Percentiles rank a stretch among this genome's conserved stretches.
These are phyloP conservation scores for Gambusia yucatana DNA, from an alignment of 2,797 vertebrate genomes.

Conservation along the genomic window DNA sequence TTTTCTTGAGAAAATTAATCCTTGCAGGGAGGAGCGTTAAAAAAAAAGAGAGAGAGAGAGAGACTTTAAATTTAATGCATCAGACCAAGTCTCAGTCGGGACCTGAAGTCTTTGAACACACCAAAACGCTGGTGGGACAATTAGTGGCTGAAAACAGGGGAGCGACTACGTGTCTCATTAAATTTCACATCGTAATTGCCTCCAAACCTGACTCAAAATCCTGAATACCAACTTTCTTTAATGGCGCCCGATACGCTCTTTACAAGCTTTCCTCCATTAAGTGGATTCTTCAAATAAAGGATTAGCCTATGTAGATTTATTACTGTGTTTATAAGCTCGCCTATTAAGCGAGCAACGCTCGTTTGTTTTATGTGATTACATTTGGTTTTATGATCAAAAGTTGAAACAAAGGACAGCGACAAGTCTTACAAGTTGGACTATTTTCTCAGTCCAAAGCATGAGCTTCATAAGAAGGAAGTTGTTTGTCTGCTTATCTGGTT, in stretches of 20 bases:
- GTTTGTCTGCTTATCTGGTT: neutral
- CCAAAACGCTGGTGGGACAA: conserved; percentile 26
- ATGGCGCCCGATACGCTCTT: neutral
- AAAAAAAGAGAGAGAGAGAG: neutral
- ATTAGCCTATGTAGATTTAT: conserved; percentile 36
- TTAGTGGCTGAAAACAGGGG: conserved; percentile 34
- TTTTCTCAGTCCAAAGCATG: neutral
- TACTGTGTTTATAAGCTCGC: conserved; percentile 24
- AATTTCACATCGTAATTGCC: conserved; percentile 56
- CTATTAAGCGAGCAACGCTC: conserved; percentile 32
- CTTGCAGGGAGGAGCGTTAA: neutral
- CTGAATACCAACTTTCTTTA: conserved; percentile 36
- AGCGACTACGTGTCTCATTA: conserved; percentile 47
- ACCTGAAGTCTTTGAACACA: conserved; percentile 25
- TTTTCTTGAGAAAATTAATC: neutral
- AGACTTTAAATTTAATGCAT: conserved; percentile 13
- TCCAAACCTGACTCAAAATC: conserved; percentile 45
- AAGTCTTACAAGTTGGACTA: neutral
- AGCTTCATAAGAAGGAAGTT: neutral
- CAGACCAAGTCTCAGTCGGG: conserved; percentile 14
- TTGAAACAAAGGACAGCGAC: neutral
- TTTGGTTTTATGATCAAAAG: conserved; percentile 28
- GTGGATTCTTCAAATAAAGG: conserved; percentile 14
- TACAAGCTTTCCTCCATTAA: conserved; percentile 12
- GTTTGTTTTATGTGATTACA: conserved; percentile 51